phyloP scores from a whole-genome alignment of 1,140 invertebrate species.

The Gryon sp. region DNA sequence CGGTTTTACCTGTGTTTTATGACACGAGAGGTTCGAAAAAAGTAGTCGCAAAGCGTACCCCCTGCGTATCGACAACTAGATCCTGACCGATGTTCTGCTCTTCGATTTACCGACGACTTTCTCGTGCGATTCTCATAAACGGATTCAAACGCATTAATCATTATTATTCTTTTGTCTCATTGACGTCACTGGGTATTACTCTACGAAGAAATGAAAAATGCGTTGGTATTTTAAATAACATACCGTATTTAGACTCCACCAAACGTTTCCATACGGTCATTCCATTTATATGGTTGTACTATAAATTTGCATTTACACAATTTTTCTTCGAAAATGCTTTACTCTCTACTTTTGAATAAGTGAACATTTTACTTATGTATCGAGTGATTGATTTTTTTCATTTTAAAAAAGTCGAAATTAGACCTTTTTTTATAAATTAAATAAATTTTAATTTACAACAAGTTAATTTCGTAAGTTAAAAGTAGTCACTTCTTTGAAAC shows the following conservation, averaged over 20 bases:
- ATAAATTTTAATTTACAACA: too few relatives aligned
- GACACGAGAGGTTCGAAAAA: conserved; percentile 66
- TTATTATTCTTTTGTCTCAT: conserved; percentile 56
- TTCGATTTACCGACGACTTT: conserved; percentile 34
- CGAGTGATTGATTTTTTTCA: too few relatives aligned
- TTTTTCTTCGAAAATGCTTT: too few relatives aligned
- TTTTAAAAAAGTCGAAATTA: too few relatives aligned
- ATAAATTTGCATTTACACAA: too few relatives aligned
- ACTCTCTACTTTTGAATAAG: too few relatives aligned
- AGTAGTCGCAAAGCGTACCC: conserved; percentile 59
- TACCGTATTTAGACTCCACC: conserved; percentile 10
- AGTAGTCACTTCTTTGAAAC: too few relatives aligned
- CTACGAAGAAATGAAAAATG: conserved; percentile 16
- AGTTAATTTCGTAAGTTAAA: too few relatives aligned
- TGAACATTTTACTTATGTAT: too few relatives aligned
- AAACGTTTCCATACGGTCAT: background rate
- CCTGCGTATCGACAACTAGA: conserved; percentile 74
- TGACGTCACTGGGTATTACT: conserved; percentile 38
- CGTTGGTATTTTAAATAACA: conserved; percentile 38
- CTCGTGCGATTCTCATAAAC: conserved; percentile 46
- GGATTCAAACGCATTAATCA: conserved; percentile 50
- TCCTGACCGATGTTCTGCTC: conserved; percentile 76
- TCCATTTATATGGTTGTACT: too few relatives aligned
- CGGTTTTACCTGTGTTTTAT: conserved; percentile 79
- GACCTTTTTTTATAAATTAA: too few relatives aligned